phyloP scores from a whole-genome alignment of 1,140 invertebrate species.

The Drosophila baimaii region DNA sequence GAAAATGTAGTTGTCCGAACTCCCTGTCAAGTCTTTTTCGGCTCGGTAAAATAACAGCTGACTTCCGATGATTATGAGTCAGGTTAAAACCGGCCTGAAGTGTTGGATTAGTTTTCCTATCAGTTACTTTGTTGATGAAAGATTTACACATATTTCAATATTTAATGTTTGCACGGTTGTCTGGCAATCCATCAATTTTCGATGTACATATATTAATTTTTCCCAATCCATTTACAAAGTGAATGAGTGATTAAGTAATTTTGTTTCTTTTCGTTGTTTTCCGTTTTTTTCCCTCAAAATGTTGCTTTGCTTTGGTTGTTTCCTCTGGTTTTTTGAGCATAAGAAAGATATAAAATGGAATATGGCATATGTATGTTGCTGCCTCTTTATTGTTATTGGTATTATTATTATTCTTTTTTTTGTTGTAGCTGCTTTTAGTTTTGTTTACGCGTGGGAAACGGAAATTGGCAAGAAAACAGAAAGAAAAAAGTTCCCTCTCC shows the following conservation, averaged over 20 bases:
- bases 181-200: constrained; percentile 19
- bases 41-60: neutral
- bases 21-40: neutral
- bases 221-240: constrained; percentile 31
- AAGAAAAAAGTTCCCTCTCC: constrained; percentile 35
- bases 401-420: constrained; percentile 30
- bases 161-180: neutral
- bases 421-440: constrained; percentile 11
- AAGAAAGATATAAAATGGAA: constrained; percentile 21
- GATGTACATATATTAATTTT: constrained; percentile 13
- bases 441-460: constrained; percentile 73
- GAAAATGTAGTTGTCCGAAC: neutral
- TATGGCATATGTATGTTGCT: constrained; percentile 40
- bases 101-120: neutral
- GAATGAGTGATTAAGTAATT: constrained; percentile 33
- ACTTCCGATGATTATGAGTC: too few species aligned
- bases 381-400: constrained; percentile 50
- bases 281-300: neutral
- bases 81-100: neutral
- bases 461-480: constrained; percentile 54
- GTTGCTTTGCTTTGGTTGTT: constrained; percentile 15
- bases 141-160: neutral
- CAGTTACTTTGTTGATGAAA: neutral
- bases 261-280: constrained; percentile 7
- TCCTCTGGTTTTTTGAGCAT: constrained; percentile 9